These are phyloP conservation scores for Hipposideros armiger DNA, from an alignment of 2,113 vertebrate species.

Conservation along the genomic window DNA sequence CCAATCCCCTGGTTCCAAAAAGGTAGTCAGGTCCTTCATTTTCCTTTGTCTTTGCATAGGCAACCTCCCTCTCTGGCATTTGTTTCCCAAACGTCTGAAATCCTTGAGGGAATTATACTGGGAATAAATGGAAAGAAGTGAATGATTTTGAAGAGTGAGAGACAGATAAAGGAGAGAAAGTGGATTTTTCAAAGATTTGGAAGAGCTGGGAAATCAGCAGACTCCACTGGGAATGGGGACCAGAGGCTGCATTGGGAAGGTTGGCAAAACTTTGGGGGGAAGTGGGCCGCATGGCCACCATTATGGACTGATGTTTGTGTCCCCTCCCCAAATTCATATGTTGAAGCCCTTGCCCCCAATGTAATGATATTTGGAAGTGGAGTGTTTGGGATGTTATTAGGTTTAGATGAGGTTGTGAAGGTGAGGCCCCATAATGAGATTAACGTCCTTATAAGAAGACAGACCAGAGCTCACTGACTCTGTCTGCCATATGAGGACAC, in stretches of 20 bases:
- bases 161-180: not conserved
- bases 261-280: not conserved
- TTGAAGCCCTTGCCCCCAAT: not conserved
- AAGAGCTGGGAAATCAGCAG: not conserved
- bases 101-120: not conserved
- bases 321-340: not conserved
- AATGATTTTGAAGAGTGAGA: not conserved
- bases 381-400: not conserved
- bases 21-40: not conserved
- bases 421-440: not conserved
- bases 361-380: not conserved
- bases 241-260: not conserved
- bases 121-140: conserved; percentile 1
- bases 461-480: not conserved
- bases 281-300: not conserved
- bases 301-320: not conserved
- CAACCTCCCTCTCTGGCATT: not conserved
- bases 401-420: not conserved
- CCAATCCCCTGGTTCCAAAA: not conserved
- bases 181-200: not conserved
- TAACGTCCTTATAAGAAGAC: not conserved
- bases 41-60: not conserved
- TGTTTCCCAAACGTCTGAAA: conserved; percentile 26
- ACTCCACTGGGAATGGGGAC: not conserved
- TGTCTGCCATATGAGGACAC: not conserved